Conservation (phyloP, 2,888 invertebrate species). For the Campoletis raptor region DNA sequence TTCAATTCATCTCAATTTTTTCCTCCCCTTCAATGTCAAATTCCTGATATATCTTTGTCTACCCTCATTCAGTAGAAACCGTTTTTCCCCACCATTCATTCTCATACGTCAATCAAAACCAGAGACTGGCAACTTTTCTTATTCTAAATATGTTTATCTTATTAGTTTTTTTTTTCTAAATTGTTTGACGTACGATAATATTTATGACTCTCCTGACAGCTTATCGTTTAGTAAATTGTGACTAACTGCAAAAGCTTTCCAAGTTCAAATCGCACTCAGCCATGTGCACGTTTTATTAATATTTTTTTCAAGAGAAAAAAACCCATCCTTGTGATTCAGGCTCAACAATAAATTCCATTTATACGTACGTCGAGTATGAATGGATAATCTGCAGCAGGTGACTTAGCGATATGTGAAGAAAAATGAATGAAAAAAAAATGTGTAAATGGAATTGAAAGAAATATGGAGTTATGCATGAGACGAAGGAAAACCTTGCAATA, state of each 20-base stretch:
- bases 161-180: neutral
- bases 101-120: neutral
- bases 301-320: neutral
- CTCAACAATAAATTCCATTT: constrained; percentile 25
- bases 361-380: constrained; percentile 28
- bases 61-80: neutral
- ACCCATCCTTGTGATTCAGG: constrained; percentile 7
- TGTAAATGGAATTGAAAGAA: constrained; percentile 33
- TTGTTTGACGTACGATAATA: neutral
- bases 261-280: neutral
- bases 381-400: constrained; percentile 24
- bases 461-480: constrained; percentile 17
- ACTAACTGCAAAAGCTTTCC: neutral
- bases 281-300: neutral
- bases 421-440: constrained; percentile 3
- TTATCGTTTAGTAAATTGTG: neutral
- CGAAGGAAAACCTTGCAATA: neutral
- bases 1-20: constrained; percentile 31
- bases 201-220: neutral
- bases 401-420: neutral
- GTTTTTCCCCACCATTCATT: neutral
- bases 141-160: neutral
- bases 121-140: neutral
- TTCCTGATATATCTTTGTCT: constrained; percentile 26
- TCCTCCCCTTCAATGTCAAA: constrained; percentile 17